phyloP scores from a whole-genome alignment of 2,113 vertebrate species.

The Oryctolagus cuniculus region DNA sequence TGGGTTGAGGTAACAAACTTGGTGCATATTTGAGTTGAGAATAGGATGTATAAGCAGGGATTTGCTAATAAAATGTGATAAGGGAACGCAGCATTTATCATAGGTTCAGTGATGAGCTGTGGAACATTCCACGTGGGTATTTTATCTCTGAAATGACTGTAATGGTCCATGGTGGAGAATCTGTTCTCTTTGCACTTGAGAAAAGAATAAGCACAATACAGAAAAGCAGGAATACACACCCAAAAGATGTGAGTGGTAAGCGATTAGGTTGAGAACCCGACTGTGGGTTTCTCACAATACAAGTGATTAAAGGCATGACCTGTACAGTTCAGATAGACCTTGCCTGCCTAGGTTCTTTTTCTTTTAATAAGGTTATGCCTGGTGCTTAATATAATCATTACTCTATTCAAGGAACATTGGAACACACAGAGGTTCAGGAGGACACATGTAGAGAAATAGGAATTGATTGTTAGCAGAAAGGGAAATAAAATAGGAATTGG shows the following conservation, averaged over 20 bases:
- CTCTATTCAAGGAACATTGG: neutral
- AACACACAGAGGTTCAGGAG: neutral
- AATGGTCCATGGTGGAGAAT: neutral
- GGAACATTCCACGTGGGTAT: neutral
- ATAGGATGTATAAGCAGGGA: neutral
- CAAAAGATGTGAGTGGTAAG: neutral
- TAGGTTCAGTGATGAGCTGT: neutral
- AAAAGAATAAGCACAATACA: neutral
- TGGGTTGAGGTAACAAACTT: neutral
- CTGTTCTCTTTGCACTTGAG: neutral
- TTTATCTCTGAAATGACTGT: neutral
- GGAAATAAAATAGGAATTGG: neutral
- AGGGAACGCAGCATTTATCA: neutral
- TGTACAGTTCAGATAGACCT: neutral
- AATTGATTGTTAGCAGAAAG: neutral
- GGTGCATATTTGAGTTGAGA: neutral
- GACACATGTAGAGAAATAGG: neutral
- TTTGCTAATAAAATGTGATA: neutral
- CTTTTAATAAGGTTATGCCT: neutral
- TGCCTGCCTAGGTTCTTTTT: neutral
- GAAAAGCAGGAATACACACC: neutral
- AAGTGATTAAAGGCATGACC: neutral
- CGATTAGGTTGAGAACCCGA: neutral
- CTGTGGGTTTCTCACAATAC: neutral
- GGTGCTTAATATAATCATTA: neutral